A percentile compares a stretch with the other conserved stretches of the same genome.
Conservation (phyloP, 2,113 vertebrate species). For the Cranoglanis bouderius region DNA sequence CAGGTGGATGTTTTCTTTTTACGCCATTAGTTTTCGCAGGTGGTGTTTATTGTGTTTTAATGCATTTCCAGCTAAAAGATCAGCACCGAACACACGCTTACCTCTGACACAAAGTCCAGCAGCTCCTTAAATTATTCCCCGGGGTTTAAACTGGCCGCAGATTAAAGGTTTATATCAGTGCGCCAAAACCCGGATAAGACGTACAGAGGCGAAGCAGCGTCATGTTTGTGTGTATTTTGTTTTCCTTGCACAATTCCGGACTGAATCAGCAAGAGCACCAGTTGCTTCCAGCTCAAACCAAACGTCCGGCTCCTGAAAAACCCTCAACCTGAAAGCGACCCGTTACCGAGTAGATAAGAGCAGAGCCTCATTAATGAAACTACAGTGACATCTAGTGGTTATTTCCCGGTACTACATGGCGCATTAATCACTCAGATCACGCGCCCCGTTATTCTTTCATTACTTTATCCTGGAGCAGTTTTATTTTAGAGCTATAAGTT, state of each 20-base stretch:
- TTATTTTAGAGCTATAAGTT: not conserved
- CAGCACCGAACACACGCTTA: constrained; percentile 5
- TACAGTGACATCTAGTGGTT: constrained; percentile 50
- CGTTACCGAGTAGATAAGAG: constrained; percentile 13
- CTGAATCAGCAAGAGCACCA: constrained; percentile 42
- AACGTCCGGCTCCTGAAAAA: constrained; percentile 25
- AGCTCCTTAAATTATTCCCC: constrained; percentile 18
- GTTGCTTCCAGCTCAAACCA: constrained; percentile 40
- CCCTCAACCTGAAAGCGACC: constrained; percentile 1
- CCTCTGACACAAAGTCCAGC: constrained; percentile 28
- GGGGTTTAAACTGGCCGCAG: not conserved
- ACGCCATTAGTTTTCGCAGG: not conserved
- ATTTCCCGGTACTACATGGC: not conserved
- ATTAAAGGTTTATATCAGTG: not conserved
- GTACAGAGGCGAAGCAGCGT: not conserved
- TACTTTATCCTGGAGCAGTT: not conserved
- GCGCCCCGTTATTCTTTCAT: not conserved
- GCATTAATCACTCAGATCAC: not conserved
- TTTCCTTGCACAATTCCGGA: not conserved
- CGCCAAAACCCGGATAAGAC: not conserved
- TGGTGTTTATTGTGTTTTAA: not conserved
- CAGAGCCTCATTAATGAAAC: not conserved
- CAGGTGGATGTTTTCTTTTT: not conserved
- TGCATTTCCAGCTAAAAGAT: not conserved
- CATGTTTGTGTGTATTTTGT: not conserved